phyloP scores from a whole-genome alignment of 2,113 vertebrate species.

The Rhizomys pruinosus region DNA sequence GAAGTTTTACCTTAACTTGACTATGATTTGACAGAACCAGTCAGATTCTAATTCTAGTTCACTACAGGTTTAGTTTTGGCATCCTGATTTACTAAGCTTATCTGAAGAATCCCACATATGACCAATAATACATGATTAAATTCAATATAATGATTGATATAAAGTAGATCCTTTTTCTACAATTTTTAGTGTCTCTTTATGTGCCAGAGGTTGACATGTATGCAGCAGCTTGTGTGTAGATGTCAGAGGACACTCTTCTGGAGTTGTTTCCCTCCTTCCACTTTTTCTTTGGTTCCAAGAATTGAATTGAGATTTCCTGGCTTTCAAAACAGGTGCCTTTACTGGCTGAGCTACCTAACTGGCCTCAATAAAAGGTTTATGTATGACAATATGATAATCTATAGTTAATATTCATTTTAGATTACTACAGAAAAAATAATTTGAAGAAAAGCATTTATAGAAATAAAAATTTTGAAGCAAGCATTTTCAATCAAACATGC shows the following conservation, averaged over 20 bases:
- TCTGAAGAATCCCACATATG: background rate
- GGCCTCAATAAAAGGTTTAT: background rate
- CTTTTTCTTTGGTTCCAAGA: too few species aligned
- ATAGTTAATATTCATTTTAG: background rate
- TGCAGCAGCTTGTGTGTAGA: background rate
- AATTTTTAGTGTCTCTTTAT: background rate
- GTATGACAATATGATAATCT: background rate
- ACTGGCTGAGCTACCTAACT: background rate
- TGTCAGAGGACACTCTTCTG: background rate
- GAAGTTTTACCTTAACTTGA: background rate
- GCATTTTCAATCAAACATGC: background rate
- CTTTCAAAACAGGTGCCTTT: background rate
- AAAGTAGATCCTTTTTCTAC: background rate
- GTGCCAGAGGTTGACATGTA: background rate
- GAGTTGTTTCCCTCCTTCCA: too few species aligned
- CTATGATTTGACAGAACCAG: background rate
- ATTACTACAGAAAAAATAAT: background rate
- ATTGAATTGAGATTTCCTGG: background rate
- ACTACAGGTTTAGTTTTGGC: background rate
- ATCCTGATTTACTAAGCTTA: too few species aligned
- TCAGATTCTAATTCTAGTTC: conserved; percentile 42
- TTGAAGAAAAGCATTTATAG: background rate
- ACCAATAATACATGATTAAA: rapidly evolving
- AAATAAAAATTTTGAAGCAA: background rate
- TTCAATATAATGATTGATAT: background rate